Conservation (phyloP, 2,797 vertebrate species). For the Microhierax caerulescens region DNA sequence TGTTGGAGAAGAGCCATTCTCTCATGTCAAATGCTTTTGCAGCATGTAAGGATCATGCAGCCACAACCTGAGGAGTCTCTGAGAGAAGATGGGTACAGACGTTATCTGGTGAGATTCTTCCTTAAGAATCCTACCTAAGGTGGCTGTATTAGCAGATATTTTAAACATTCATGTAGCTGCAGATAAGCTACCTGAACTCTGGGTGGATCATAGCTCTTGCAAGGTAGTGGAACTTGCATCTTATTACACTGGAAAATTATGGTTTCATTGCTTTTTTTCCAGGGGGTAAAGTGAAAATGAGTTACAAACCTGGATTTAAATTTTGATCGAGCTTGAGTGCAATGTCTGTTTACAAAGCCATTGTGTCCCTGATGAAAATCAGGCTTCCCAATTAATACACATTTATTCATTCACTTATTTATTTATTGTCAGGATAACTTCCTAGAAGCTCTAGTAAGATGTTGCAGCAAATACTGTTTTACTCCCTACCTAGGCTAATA, state of each 20-base stretch:
- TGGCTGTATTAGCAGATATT: not conserved
- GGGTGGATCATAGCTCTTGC: not conserved
- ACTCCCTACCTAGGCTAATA: not conserved
- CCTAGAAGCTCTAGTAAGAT: not conserved
- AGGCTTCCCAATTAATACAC: not conserved
- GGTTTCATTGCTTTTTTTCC: not conserved
- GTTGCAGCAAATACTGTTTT: not conserved
- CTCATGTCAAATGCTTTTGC: not conserved
- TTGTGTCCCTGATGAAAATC: not conserved
- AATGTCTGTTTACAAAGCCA: not conserved
- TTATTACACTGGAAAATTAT: not conserved
- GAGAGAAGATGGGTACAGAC: not conserved
- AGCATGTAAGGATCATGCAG: not conserved
- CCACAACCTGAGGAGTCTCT: not conserved
- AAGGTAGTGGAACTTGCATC: not conserved
- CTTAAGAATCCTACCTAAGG: not conserved
- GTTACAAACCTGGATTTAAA: slow-evolving; percentile 4
- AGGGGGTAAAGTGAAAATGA: not conserved
- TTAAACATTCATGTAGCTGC: not conserved
- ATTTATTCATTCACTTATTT: slow-evolving; percentile 4
- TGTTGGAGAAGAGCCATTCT: not conserved
- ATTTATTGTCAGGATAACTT: not conserved
- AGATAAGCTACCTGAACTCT: not conserved
- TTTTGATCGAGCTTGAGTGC: not conserved
- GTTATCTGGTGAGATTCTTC: not conserved